Base-by-base conservation (phyloP, 2,888 invertebrate species). In the Podabrus alpinus region DNA sequence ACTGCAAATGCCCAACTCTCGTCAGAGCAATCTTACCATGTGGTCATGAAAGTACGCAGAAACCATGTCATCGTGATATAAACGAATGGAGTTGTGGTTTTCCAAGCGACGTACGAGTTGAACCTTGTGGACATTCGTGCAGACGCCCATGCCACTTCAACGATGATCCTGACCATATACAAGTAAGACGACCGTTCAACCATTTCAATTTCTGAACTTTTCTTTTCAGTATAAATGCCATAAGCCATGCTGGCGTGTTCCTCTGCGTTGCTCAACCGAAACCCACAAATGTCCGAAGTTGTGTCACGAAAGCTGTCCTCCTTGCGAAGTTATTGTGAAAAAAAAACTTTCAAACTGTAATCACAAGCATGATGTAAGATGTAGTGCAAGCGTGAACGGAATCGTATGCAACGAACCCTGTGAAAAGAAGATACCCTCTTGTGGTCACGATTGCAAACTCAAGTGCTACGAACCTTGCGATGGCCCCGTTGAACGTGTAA, bases 71-170 rank as follows among this genome's bases (percentile, higher is more conserved):
- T 73, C 62, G 80, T 69, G 80, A 88, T 25, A 71, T 86, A 5
- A 81, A 85, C 0, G 72, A 78, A 0, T 87, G 88, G 24, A 69
- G 60, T 11, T 91, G 91, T 82, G 80, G 82, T 1, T 82, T 86
- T 69, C 87, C 85, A 0, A 93, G 93, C 82, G 87, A 88, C 64
- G 84, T 86, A 29, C 87, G 90, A 17, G 86, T 93, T 21, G 85
- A 86, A 77, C 83, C 86, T n/a, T 94, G 92, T 84, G 93, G 93
- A 0, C 94, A 94, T 84, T 84, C 87, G 1, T 94, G 94, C 83
- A 78, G 68, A 1, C 84, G 80, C 68, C 82, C 76, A 0, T 93
- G 94, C 82, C 93, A 93, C 82, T 87, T 90, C 21, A 84, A 82
- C 1, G 82, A 89, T 24, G 92, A 92, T 84, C 91, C 91, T 0